Conservation (phyloP, 64 coral and sea anemone genomes). For the Cladopsammia gracilis region DNA sequence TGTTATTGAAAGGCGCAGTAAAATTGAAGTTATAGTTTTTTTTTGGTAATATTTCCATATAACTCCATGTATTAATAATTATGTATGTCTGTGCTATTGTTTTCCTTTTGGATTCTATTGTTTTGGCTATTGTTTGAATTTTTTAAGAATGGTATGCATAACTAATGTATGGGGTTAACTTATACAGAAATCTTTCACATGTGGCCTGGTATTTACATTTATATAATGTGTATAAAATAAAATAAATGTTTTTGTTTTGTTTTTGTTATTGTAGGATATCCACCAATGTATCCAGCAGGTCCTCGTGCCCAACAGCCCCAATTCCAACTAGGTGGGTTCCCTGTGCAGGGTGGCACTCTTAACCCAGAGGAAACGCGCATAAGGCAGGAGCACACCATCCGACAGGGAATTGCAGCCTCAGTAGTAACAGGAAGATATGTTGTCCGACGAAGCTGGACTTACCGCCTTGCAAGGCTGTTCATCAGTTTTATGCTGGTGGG, state of each 20-base stretch:
- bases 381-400: neutral
- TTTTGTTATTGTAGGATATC: neutral
- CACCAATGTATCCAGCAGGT: neutral
- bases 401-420: neutral
- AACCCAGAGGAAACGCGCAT: neutral
- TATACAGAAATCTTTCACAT: too few relatives aligned
- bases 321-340: neutral
- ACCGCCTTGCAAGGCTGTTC: neutral
- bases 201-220: too few relatives aligned
- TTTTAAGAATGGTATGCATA: too few relatives aligned
- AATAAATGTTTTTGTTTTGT: neutral
- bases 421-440: neutral
- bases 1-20: too few relatives aligned
- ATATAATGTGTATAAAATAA: too few relatives aligned
- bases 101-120: too few relatives aligned
- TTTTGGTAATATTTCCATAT: too few relatives aligned
- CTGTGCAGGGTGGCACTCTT: neutral
- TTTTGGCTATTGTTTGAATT: too few relatives aligned
- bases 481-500: neutral
- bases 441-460: neutral
- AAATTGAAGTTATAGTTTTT: too few relatives aligned
- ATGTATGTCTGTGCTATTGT: too few relatives aligned
- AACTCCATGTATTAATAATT: too few relatives aligned
- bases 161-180: too few relatives aligned
- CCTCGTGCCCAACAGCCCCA: neutral